phyloP scores from a whole-genome alignment of 2,888 invertebrate genomes.

The Fragum whitleyi region DNA sequence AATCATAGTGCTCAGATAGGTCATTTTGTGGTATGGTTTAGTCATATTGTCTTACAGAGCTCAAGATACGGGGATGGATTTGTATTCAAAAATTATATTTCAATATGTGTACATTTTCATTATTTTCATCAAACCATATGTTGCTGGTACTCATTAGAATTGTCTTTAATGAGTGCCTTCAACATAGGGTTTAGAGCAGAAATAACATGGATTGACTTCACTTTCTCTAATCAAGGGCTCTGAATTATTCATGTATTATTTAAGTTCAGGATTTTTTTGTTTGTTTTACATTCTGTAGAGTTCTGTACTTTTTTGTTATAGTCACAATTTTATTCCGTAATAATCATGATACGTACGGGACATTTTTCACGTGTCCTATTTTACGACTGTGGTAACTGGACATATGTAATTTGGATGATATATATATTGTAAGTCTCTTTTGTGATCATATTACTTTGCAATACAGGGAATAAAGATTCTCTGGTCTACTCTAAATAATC shows the following conservation, averaged over 20 bases:
- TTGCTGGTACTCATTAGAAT: no score
- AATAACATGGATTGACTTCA: no score
- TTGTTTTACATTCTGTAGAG: background rate
- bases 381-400: slow-evolving; percentile 24
- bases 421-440: slow-evolving; percentile 55
- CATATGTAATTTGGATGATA: slow-evolving; percentile 48
- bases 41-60: no score
- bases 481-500: slow-evolving; percentile 33
- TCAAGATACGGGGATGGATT: no score
- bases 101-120: no score
- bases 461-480: slow-evolving; percentile 64
- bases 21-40: no score
- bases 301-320: background rate
- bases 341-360: background rate
- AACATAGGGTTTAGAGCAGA: no score
- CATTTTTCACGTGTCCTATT: background rate
- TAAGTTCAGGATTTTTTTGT: background rate
- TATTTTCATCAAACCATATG: no score
- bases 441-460: slow-evolving; percentile 63
- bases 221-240: no score
- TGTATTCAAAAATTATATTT: no score
- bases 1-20: no score
- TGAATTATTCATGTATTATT: background rate
- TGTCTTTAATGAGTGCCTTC: no score
- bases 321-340: background rate